Percentiles rank a stretch among this genome's conserved stretches.
These are phyloP conservation scores for Lissocephala sabroskyi DNA, from an alignment of 2,888 invertebrate genomes.

Conservation along the genomic window DNA sequence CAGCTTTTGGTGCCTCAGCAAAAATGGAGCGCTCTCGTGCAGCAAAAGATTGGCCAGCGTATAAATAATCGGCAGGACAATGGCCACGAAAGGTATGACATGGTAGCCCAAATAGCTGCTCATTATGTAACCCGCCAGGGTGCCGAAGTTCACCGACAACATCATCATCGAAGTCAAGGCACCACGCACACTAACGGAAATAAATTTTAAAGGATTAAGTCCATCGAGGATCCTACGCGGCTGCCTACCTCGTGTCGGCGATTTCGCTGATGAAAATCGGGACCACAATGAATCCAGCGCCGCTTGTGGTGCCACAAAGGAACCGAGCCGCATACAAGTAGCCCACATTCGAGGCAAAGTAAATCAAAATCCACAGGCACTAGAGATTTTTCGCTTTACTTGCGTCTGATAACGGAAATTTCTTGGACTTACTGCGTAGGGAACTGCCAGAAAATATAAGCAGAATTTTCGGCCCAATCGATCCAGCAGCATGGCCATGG, in stretches of 20 bases:
- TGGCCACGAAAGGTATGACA: conserved; percentile 53
- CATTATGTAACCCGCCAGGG: conserved; percentile 60
- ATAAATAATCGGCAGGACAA: conserved; percentile 59
- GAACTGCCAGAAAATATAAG: conserved; percentile 53
- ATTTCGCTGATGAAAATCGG: conserved; percentile 70
- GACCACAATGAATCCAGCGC: conserved; percentile 58
- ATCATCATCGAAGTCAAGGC: conserved; percentile 62
- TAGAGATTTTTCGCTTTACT: too few relatives aligned
- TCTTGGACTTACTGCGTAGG: conserved; percentile 54
- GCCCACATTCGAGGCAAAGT: conserved; percentile 53
- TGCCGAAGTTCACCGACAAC: conserved; percentile 63
- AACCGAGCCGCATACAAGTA: conserved; percentile 64
- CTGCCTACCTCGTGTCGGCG: conserved; percentile 59
- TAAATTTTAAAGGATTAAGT: too few relatives aligned
- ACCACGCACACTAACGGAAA: conserved; percentile 61
- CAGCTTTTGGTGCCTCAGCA: conserved; percentile 39
- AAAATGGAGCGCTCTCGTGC: conserved; percentile 67
- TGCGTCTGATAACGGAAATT: too few relatives aligned
- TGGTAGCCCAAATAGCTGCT: conserved; percentile 61
- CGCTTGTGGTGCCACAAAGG: conserved; percentile 66
- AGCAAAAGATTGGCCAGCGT: conserved; percentile 42
- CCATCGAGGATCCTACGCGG: neutral
- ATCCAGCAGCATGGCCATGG: conserved; percentile 55
- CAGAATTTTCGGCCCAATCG: conserved; percentile 59
- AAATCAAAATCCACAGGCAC: conserved; percentile 65